These are phyloP conservation scores for Xylocampa areola DNA, from an alignment of 2,888 invertebrate genomes.

Conservation along the genomic window DNA sequence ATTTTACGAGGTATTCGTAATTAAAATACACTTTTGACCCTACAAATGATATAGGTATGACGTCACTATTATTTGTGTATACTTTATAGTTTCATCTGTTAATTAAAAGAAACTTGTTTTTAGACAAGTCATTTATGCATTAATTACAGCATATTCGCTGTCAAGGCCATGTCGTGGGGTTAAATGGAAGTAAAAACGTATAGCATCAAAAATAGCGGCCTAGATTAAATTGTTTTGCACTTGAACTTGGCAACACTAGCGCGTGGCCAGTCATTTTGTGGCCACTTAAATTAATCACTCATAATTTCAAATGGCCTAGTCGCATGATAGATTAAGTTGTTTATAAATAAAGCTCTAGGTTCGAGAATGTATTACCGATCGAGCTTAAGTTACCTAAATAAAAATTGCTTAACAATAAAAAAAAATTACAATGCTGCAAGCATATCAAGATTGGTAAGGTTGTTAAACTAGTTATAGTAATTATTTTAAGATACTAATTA, in stretches of 20 bases:
- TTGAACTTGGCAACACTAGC: conserved; percentile 23
- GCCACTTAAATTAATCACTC: conserved; percentile 9
- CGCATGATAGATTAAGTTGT: no score
- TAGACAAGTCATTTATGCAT: conserved; percentile 13
- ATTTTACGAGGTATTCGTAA: conserved; percentile 15
- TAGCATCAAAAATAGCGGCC: conserved; percentile 15
- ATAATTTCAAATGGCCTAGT: not conserved
- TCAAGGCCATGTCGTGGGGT: conserved; percentile 34
- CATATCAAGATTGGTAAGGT: no score
- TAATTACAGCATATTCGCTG: conserved; percentile 28
- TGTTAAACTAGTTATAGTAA: no score
- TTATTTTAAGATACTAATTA: no score
- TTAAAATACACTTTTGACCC: conserved; percentile 26
- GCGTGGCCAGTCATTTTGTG: conserved; percentile 11
- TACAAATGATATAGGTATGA: conserved; percentile 15
- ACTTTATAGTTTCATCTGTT: conserved; percentile 1
- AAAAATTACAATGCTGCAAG: no score
- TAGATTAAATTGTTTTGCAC: conserved; percentile 28
- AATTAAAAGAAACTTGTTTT: conserved; percentile 35
- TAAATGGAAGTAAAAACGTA: conserved; percentile 16
- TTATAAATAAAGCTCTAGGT: no score
- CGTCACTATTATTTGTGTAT: conserved; percentile 30
- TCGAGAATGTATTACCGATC: no score
- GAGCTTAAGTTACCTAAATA: no score
- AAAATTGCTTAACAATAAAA: no score